Evolutionary conservation across 2,113 vertebrate genomes (phyloP).

Genomic region (Desmodus rotundus): DNA sequence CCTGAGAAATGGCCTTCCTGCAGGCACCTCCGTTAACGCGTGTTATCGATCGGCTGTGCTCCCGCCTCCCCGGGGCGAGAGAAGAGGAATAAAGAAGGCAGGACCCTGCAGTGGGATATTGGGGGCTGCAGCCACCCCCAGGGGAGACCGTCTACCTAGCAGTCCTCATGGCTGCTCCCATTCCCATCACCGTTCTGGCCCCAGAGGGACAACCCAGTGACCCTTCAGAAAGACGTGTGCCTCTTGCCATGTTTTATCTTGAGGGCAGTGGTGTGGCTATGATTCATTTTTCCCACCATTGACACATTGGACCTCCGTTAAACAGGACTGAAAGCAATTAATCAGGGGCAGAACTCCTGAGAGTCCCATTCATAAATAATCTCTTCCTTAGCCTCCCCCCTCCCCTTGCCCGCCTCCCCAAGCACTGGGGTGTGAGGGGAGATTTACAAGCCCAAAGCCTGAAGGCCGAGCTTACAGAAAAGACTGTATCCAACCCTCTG

Average conservation of each 20-base stretch:
- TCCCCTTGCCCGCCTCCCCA: constrained; percentile 33
- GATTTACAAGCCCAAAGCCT: constrained; percentile 71
- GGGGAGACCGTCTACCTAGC: constrained; percentile 55
- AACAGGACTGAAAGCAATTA: constrained; percentile 74
- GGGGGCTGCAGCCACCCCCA: constrained; percentile 68
- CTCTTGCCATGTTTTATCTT: background rate
- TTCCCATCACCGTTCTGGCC: background rate
- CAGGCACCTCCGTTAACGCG: constrained; percentile 79
- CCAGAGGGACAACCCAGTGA: constrained; percentile 44
- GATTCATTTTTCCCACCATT: constrained; percentile 68
- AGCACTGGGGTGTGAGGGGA: constrained; percentile 70
- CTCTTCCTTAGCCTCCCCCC: constrained; percentile 65
- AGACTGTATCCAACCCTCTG: constrained; percentile 48
- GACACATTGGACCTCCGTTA: constrained; percentile 71
- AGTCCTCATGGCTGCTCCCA: constrained; percentile 64
- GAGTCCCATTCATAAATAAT: constrained; percentile 77
- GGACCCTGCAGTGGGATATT: constrained; percentile 50
- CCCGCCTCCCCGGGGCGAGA: constrained; percentile 76
- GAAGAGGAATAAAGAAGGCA: constrained; percentile 71
- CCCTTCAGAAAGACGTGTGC: constrained; percentile 58
- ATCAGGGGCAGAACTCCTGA: constrained; percentile 71
- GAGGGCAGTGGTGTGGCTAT: no score
- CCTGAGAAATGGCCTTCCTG: constrained; percentile 87
- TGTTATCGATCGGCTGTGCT: constrained; percentile 86
- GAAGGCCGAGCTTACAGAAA: constrained; percentile 46